Percentiles rank a stretch among this genome's conserved stretches.
Conservation (phyloP, 1,140 invertebrate genomes). For the Drosophila baimaii region DNA sequence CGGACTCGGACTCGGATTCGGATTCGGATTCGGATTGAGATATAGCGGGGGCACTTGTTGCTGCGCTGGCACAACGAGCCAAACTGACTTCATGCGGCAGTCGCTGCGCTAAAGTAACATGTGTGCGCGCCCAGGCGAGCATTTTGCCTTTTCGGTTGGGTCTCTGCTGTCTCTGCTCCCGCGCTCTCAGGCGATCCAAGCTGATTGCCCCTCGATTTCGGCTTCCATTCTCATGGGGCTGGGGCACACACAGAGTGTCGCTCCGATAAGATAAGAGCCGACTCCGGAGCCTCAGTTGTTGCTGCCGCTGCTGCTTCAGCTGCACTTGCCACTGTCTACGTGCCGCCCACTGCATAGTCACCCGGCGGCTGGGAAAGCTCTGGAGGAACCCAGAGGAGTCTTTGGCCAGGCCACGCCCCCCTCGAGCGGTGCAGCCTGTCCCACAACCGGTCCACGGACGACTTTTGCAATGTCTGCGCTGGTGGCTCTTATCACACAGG, state of each 20-base stretch:
- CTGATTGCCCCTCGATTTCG: constrained; percentile 26
- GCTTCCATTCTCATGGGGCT: constrained; percentile 28
- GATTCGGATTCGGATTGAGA: constrained; percentile 13
- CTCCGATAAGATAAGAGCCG: constrained; percentile 62
- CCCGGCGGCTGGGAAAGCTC: constrained; percentile 21
- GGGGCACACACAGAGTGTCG: constrained; percentile 27
- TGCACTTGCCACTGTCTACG: constrained; percentile 52
- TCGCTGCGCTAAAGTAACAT: constrained; percentile 74
- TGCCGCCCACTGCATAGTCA: constrained; percentile 62
- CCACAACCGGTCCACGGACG: constrained; percentile 17
- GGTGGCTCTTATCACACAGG: constrained; percentile 29
- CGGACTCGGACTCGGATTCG: constrained; percentile 8
- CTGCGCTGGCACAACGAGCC: constrained; percentile 74
- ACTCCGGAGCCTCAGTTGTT: too few species aligned
- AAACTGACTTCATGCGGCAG: constrained; percentile 74
- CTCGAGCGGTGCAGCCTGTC: constrained; percentile 13
- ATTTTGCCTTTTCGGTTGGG: constrained; percentile 38
- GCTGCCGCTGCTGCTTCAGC: neutral
- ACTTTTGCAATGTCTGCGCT: constrained; percentile 36
- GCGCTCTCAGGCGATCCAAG: constrained; percentile 27
- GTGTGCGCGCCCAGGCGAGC: constrained; percentile 35
- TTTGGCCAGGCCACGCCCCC: constrained; percentile 15
- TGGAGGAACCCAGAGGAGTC: constrained; percentile 15
- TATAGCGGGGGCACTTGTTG: constrained; percentile 70
- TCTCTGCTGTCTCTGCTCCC: constrained; percentile 40